Base-by-base conservation (phyloP, 1,140 invertebrate species). In the Macrocentrus cingulum region DNA sequence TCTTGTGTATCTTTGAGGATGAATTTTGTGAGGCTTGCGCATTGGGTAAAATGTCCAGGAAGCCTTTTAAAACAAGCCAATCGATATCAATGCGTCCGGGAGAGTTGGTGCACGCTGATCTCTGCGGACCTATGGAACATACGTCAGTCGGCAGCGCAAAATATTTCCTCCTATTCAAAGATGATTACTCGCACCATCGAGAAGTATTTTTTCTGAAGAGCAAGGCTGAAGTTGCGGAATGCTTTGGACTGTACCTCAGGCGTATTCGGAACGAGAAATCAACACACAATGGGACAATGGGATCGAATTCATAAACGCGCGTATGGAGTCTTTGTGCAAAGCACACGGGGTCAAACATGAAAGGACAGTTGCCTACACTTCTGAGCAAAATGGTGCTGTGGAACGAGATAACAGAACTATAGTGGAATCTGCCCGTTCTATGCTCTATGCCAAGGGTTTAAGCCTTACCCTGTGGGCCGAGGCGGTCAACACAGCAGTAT, bases 201-300 rank as follows among this genome's bases (percentile, higher is more conserved):
- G 50, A 7, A 2, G 64, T 79, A 2, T 71, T 74, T 41, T 79
- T 80, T 60, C 20, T 80, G 1, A 74, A 72, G 62, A 44, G 41
- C 3, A 82, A 80, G 64, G 49, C 62, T 57, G 69, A 82, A 44
- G 69, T 71, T 1, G 61, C 65, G 20, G 22, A 66, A 6, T 60
- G 45, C 51, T 54, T 80, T 29, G 66, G 69, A 51, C 52, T 69
- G n/a, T 80, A 68, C 56, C 59, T 79, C 15, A 63, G 54, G 20
- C 57, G 70, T 42, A 63, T 64, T 2, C 63, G 79, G 63, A 70
- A 65, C 39, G 62, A 71, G 68, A 57, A 53, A 58, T 80, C 1
- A 74, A 77, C 56, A 48, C 25, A 7, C 46, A 82, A 5, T 63
- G 73, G 60, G 80, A 82, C 53, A 80, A 78, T 69, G 80, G 76